Evolutionary conservation across 2,888 invertebrate species (phyloP).

Genomic region (Pilophorus perplexus): DNA sequence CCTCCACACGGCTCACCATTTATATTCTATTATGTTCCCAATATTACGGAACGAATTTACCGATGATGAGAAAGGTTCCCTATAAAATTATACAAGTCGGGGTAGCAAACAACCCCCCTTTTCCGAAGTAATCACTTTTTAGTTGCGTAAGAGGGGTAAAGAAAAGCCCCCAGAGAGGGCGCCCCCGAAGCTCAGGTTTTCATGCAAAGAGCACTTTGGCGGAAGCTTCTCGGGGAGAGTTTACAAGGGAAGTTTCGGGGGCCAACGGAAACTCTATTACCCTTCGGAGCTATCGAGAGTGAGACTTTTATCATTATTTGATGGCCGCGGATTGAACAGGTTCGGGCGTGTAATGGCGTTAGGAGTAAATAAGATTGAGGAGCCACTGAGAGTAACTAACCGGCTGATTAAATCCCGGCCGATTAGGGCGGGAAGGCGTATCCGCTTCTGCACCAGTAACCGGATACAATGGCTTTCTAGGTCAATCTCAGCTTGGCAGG

Average conservation of each 20-base stretch:
- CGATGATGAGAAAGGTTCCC: neutral
- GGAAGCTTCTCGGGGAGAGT: neutral
- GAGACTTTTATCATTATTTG: constrained; percentile 29
- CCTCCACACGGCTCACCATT: too few relatives aligned
- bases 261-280: constrained; percentile 18
- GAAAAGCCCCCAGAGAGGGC: neutral
- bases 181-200: neutral
- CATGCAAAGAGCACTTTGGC: constrained; percentile 25
- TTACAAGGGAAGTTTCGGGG: constrained; percentile 15
- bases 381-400: constrained; percentile 15
- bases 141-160: constrained; percentile 18
- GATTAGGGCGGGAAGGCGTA: too few relatives aligned
- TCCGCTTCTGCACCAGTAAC: too few relatives aligned
- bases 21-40: too few relatives aligned
- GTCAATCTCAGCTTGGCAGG: too few relatives aligned
- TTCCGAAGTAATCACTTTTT: constrained; percentile 21
- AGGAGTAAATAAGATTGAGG: constrained; percentile 10
- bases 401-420: constrained; percentile 23
- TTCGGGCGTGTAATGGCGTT: constrained; percentile 5
- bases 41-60: neutral
- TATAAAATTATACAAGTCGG: constrained; percentile 24
- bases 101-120: neutral
- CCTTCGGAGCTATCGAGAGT: constrained; percentile 16
- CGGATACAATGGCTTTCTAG: too few relatives aligned
- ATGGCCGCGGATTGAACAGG: neutral